A percentile compares a stretch with the other conserved stretches of the same genome.
These are phyloP conservation scores for Lonchura striata DNA, from an alignment of 2,113 vertebrate genomes.

Conservation along the genomic window DNA sequence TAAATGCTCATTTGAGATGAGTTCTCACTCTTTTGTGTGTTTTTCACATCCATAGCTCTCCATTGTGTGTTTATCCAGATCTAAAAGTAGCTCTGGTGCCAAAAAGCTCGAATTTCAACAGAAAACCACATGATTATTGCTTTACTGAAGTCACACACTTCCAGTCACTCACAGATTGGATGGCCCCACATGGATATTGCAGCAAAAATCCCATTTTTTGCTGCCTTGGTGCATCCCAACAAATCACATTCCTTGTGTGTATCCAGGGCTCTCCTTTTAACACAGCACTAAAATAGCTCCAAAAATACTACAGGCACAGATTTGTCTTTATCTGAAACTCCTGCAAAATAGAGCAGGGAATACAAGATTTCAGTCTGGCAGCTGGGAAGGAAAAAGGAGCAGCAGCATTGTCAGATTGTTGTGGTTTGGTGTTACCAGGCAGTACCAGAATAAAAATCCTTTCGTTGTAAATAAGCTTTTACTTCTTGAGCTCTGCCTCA, in stretches of 20 bases:
- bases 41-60: background rate
- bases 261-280: background rate
- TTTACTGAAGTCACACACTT: background rate
- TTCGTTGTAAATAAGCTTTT: background rate
- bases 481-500: background rate
- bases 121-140: background rate
- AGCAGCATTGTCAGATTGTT: background rate
- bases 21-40: background rate
- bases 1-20: background rate
- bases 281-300: background rate
- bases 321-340: background rate
- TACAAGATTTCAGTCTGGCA: background rate
- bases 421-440: background rate
- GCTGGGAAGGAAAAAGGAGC: background rate
- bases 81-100: conserved; percentile 6
- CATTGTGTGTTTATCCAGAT: background rate
- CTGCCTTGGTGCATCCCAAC: background rate
- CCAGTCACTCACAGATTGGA: background rate
- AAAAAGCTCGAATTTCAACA: conserved; percentile 3
- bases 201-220: background rate
- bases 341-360: background rate
- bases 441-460: background rate
- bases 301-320: background rate
- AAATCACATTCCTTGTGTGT: rapidly evolving
- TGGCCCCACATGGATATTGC: background rate